These are phyloP conservation scores for Oncopeltus fasciatus DNA, from an alignment of 1,140 invertebrate species.

Conservation along the genomic window DNA sequence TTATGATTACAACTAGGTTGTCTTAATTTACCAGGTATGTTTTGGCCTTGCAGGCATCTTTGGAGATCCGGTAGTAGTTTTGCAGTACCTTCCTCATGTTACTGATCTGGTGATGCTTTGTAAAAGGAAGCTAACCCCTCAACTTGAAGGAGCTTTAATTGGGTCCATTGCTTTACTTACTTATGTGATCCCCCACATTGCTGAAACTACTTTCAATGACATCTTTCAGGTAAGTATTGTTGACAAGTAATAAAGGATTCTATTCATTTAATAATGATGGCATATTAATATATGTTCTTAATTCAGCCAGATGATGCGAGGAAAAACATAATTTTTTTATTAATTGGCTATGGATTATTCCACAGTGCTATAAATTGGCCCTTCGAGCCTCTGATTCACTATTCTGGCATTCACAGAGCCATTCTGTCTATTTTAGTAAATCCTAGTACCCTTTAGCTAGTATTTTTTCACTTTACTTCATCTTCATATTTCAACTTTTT, in stretches of 20 bases:
- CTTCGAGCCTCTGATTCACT: too few species aligned
- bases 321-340: too few species aligned
- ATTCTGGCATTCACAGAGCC: too few species aligned
- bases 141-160: constrained; percentile 75
- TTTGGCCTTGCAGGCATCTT: constrained; percentile 70
- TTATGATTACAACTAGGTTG: too few species aligned
- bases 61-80: constrained; percentile 81
- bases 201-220: constrained; percentile 74
- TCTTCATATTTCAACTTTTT: neutral
- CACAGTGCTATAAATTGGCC: too few species aligned
- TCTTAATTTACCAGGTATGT: too few species aligned
- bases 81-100: constrained; percentile 89
- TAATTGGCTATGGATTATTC: too few species aligned
- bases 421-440: neutral
- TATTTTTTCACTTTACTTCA: neutral
- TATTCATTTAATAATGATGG: too few species aligned
- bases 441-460: neutral
- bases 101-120: constrained; percentile 64
- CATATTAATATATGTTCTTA: too few species aligned
- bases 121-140: constrained; percentile 58
- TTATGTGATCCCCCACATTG: constrained; percentile 44
- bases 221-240: constrained; percentile 56
- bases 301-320: too few species aligned
- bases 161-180: constrained; percentile 69
- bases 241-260: too few species aligned